Base-by-base conservation (phyloP, 2,113 vertebrate genomes). In the Chrysochloris asiatica region DNA sequence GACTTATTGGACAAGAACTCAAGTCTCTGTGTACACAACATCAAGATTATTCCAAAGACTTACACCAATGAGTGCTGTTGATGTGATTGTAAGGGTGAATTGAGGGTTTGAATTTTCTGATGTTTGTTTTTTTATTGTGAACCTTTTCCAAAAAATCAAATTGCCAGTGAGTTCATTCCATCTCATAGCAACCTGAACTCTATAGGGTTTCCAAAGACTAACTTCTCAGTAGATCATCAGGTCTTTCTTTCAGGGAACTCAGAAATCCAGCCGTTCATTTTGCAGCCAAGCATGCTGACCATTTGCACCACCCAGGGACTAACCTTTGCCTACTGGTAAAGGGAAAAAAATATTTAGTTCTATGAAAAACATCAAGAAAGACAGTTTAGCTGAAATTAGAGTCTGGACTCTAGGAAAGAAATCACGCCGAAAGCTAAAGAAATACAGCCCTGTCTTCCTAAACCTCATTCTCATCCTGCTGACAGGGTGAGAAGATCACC, bases 1-100 rank as follows among this genome's bases (percentile, higher is more conserved):
- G 14, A 43, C 26, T 7, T 50, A 26, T 38, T 83, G 4, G 22
- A 47, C 47, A 43, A 21, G 54, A n/a, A 4, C 61, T 50, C 36
- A 22, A 2, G 45, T 75, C 43, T 71, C 56, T n/a, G 22, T 8
- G 52, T 65, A 26, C 43, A 33, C 28, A 47, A 21, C 47, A 4
- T 1, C 59, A 48, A 30, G 36, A 24, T 21, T 45, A 63, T 41
- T 48, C 81, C 54, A 84, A 83, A 83, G 22, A 47, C 22, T 24
- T 7, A 7, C 26, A 11, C 5, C 2, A 1, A n/a, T 1, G 1
- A 33, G 3, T 75, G 63, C 38, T 26, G 8, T 6, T 30, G 33
- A 8, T 24, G 21, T 56, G n/a, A 47, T 69, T 63, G 48, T 52
- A 91, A 69, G 22, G 4, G 0, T 81, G 59, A 16, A 50, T 19